Percentiles rank a stretch among this genome's conserved stretches.
phyloP scores from a whole-genome alignment of 2,113 vertebrate species.

The Argyrosomus japonicus region DNA sequence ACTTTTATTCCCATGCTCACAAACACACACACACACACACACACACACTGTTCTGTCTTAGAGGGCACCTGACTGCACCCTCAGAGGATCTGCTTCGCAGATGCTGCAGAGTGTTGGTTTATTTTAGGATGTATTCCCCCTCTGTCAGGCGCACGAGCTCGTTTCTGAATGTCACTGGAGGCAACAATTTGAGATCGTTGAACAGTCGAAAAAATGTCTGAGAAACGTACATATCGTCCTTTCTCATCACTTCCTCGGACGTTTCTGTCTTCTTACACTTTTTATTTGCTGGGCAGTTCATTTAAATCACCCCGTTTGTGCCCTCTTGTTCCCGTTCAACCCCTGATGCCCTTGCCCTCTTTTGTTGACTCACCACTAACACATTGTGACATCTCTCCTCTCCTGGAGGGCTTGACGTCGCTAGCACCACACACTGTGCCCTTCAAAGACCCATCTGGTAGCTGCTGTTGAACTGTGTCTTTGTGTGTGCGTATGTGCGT shows the following conservation, averaged over 20 bases:
- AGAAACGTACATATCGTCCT: neutral
- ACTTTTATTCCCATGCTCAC: neutral
- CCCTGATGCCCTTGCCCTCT: slow-evolving; percentile 51
- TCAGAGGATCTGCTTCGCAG: slow-evolving; percentile 35
- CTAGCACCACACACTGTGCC: slow-evolving; percentile 49
- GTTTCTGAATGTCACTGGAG: slow-evolving; percentile 20
- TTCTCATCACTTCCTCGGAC: neutral
- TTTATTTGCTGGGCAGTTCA: neutral
- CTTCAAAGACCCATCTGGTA: slow-evolving; percentile 69
- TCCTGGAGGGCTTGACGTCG: slow-evolving; percentile 67
- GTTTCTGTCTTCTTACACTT: neutral
- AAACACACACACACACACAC: neutral
- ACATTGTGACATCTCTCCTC: slow-evolving; percentile 60
- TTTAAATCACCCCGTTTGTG: neutral
- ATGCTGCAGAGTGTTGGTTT: slow-evolving; percentile 45
- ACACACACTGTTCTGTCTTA: slow-evolving; percentile 14
- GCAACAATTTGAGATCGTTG: slow-evolving; percentile 7
- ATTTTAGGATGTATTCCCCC: slow-evolving; percentile 42
- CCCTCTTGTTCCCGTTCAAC: slow-evolving; percentile 28
- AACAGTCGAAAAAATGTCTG: neutral
- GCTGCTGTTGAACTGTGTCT: slow-evolving; percentile 40
- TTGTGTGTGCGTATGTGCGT: neutral
- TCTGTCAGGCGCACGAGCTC: slow-evolving; percentile 7
- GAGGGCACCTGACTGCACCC: slow-evolving; percentile 45
- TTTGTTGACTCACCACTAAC: slow-evolving; percentile 61